A percentile compares a stretch with the other conserved stretches of the same genome.
Evolutionary conservation across 2,113 vertebrate species (phyloP).

Genomic region (Python bivittatus): DNA sequence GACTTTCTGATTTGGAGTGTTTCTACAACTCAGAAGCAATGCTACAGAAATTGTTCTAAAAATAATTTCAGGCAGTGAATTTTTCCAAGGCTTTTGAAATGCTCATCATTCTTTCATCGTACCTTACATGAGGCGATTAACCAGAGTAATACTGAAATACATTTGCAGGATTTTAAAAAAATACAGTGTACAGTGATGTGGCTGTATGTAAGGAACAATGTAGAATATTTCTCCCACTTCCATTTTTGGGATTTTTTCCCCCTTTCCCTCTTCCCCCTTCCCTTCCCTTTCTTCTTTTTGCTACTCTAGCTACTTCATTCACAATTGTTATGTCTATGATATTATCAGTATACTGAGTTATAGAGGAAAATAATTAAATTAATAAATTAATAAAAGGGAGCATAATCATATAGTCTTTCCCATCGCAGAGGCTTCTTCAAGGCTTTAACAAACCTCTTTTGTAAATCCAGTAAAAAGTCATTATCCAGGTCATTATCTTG

Average conservation of each 20-base stretch:
- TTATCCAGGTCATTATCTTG: neutral
- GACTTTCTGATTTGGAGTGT: slow-evolving; percentile 82
- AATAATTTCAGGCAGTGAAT: slow-evolving; percentile 73
- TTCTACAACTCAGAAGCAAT: slow-evolving; percentile 80
- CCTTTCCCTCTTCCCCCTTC: too few species aligned
- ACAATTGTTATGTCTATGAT: neutral
- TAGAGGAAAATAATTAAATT: neutral
- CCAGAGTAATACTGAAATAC: slow-evolving; percentile 56
- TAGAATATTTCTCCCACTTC: neutral
- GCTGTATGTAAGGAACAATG: neutral
- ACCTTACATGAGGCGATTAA: slow-evolving; percentile 71
- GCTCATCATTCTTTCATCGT: slow-evolving; percentile 70
- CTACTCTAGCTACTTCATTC: neutral
- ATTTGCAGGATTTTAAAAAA: slow-evolving; percentile 30
- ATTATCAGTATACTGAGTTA: neutral
- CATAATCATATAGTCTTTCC: neutral
- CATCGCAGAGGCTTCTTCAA: neutral
- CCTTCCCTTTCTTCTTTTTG: too few species aligned
- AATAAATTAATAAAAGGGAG: neutral
- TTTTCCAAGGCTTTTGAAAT: slow-evolving; percentile 66
- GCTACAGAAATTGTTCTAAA: slow-evolving; percentile 82
- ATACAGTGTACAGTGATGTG: neutral
- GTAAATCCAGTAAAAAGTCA: neutral
- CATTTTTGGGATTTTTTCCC: neutral
- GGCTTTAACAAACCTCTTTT: neutral